Evolutionary conservation across 2,113 vertebrate genomes (phyloP).

Genomic region (Chaenogobius annularis): DNA sequence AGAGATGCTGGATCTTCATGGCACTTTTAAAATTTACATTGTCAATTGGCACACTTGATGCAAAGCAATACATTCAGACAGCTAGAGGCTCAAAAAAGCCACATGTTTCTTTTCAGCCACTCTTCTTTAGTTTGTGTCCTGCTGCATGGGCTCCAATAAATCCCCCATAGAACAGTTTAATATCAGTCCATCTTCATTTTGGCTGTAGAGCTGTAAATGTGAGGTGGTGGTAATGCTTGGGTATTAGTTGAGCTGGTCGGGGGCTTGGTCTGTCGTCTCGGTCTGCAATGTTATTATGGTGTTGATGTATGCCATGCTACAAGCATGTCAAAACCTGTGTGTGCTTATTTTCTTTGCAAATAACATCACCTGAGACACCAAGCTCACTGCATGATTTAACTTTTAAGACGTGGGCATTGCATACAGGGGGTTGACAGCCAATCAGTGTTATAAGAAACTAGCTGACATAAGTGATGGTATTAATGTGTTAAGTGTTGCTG

Average conservation of each 20-base stretch:
- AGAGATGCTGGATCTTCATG: conserved; percentile 47
- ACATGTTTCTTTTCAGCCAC: conserved; percentile 64
- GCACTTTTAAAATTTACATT: conserved; percentile 1
- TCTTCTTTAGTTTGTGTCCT: conserved; percentile 27
- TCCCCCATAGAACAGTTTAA: conserved; percentile 8
- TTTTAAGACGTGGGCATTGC: conserved; percentile 23
- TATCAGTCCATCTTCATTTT: conserved; percentile 24
- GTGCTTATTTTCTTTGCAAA: conserved; percentile 27
- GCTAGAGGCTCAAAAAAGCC: neutral
- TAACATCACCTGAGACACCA: conserved; percentile 26
- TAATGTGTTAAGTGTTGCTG: neutral
- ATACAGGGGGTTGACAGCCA: conserved; percentile 24
- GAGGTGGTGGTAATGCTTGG: conserved; percentile 11
- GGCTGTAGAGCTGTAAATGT: conserved; percentile 18
- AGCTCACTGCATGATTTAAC: conserved; percentile 57
- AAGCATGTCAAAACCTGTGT: conserved; percentile 17
- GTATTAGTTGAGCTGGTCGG: conserved; percentile 17
- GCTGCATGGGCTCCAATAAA: conserved; percentile 62
- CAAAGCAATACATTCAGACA: neutral
- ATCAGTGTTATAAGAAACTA: neutral
- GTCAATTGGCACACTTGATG: conserved; percentile 7
- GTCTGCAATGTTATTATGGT: neutral
- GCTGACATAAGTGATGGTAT: neutral
- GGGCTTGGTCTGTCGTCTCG: neutral
- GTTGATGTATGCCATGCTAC: conserved; percentile 7